Evolutionary conservation across 2,113 vertebrate genomes (phyloP).

Genomic region (Strix aluco): DNA sequence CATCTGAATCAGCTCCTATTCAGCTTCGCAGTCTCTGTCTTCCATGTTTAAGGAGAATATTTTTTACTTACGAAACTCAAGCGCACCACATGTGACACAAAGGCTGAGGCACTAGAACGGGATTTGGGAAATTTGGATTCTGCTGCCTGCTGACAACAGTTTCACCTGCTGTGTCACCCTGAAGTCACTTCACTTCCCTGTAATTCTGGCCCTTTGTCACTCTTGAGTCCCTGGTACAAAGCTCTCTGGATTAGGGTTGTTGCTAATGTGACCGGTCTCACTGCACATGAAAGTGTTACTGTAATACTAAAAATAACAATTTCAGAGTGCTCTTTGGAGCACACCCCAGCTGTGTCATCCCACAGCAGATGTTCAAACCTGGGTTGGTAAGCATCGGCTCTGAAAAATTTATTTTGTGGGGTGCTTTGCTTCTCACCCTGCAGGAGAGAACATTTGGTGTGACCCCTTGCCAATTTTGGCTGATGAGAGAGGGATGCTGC

Average conservation of each 20-base stretch:
- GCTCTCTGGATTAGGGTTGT: not conserved
- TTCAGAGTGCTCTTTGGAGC: not conserved
- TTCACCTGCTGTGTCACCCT: not conserved
- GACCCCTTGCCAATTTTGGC: not conserved
- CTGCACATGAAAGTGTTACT: not conserved
- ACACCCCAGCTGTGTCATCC: no score
- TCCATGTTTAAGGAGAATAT: not conserved
- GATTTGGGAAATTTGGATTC: not conserved
- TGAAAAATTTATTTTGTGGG: not conserved
- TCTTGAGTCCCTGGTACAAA: not conserved
- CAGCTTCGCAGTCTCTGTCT: not conserved
- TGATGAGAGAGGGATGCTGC: not conserved
- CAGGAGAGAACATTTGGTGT: no score
- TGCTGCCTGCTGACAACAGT: not conserved
- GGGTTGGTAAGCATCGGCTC: not conserved
- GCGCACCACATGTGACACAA: not conserved
- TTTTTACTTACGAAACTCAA: not conserved
- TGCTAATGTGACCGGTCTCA: not conserved
- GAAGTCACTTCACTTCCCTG: not conserved
- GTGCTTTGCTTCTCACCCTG: not conserved
- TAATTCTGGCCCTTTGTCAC: not conserved
- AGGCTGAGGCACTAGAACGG: not conserved
- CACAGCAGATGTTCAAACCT: no score
- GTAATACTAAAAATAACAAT: not conserved
- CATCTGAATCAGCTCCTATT: slow-evolving; percentile 39